Evolutionary conservation across 2,888 invertebrate species (phyloP), one percentile per base, ranked within the genome.

Genomic region (Ellobium chinense): DNA sequence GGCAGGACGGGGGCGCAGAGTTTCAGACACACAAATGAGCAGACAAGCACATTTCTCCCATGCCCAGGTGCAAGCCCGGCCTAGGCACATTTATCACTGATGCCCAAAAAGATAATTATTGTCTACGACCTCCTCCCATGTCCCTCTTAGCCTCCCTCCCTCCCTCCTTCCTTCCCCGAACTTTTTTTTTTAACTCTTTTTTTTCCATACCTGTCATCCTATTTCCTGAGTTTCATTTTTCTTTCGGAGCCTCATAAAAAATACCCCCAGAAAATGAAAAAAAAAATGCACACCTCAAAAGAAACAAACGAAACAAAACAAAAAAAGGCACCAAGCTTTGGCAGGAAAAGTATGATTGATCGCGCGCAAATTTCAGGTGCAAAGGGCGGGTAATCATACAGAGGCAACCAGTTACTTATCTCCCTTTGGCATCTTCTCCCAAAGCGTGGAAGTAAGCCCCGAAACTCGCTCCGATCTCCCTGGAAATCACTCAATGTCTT

Each of bases 171-270:
- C n/a, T n/a, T n/a, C n/a, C n/a, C n/a, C n/a, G n/a, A n/a, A n/a
- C n/a, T n/a, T n/a, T n/a, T n/a, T n/a, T n/a, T n/a, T n/a, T n/a
- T n/a, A n/a, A n/a, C n/a, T n/a, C n/a, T n/a, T n/a, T n/a, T n/a
- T 5, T 60, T 27, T 60, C 9, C 46, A 12, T 46, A 18, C 21
- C 58, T 72, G 56, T 27, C 58, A 60, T 56, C 58, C 58, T 24
- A 72, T 72, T 72, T 72, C 72, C 72, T 58, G 72, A 36, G 36
- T 72, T 72, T 72, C 72, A 60, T 56, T 72, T 72, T 56, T 56
- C 69, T 31, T 70, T 56, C 69, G 54, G 31, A 3, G 46, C 46
- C 18, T 29, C 68, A 18, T 34, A 1, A 34, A 46, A 27, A 2
- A 46, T 46, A 56, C n/a, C n/a, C n/a, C n/a, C n/a, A n/a, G n/a